Conservation (phyloP, 2,113 vertebrate genomes). For the Pipa parva region DNA sequence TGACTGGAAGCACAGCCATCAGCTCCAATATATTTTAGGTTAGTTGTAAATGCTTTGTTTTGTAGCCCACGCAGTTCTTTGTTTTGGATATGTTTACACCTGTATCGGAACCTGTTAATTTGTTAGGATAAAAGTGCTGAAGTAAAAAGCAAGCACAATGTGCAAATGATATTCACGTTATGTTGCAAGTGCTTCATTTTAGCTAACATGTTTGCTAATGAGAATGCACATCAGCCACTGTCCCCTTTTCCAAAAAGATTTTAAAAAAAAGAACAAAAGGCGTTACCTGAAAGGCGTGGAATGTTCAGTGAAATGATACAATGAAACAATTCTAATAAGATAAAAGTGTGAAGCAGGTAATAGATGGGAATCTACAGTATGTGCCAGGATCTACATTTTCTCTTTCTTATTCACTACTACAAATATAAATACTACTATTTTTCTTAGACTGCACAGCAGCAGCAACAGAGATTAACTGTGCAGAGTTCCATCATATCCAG, state of each 20-base stretch:
- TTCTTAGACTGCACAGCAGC: too few species aligned
- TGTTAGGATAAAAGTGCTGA: neutral
- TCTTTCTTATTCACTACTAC: too few species aligned
- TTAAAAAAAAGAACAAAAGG: neutral
- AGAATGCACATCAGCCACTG: neutral
- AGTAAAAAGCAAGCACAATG: neutral
- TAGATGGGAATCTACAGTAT: neutral
- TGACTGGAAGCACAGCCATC: too few species aligned
- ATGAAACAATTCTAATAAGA: too few species aligned
- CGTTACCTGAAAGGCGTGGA: neutral
- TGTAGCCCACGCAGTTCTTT: neutral
- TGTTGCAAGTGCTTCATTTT: conserved; percentile 2
- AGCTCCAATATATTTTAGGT: neutral
- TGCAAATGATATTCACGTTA: conserved; percentile 18
- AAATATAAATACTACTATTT: too few species aligned
- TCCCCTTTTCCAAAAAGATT: neutral
- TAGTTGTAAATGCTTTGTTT: neutral
- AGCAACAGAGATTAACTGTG: too few species aligned
- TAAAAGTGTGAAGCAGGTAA: neutral
- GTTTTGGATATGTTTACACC: conserved; percentile 1
- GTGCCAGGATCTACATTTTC: neutral
- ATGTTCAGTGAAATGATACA: neutral
- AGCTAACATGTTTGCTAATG: neutral
- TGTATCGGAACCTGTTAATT: neutral
- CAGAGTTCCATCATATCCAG: too few species aligned